Evolutionary conservation across 2,113 vertebrate species (phyloP).

Genomic region (Hiodon alosoides): DNA sequence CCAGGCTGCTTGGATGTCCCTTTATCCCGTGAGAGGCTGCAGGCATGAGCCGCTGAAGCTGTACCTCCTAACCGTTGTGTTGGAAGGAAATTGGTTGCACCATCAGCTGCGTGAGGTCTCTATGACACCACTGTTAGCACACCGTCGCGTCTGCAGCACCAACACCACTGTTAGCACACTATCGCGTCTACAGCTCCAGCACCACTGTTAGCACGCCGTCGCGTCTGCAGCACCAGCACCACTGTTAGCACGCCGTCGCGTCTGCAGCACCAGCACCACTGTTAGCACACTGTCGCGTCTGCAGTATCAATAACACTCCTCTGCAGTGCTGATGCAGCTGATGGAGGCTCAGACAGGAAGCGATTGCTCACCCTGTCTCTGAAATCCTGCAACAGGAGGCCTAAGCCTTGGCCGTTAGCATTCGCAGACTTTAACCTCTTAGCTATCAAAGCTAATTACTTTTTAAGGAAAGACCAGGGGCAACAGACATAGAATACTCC

Average conservation of each 20-base stretch:
- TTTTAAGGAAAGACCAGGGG: background rate
- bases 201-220: background rate
- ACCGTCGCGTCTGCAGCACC: background rate
- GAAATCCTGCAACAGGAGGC: conserved; percentile 8
- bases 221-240: background rate
- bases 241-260: background rate
- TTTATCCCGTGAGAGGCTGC: too few relatives aligned
- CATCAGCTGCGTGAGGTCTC: too few relatives aligned
- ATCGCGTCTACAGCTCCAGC: background rate
- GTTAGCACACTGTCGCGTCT: background rate
- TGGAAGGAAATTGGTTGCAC: too few relatives aligned
- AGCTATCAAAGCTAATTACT: conserved; percentile 1
- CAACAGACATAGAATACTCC: too few relatives aligned
- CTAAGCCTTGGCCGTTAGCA: too few relatives aligned
- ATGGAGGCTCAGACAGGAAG: conserved; percentile 36
- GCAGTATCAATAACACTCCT: conserved; percentile 26
- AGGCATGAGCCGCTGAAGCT: too few relatives aligned
- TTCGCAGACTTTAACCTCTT: background rate
- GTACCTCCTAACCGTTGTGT: too few relatives aligned
- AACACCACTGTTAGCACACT: too few relatives aligned
- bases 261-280: background rate
- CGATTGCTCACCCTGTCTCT: conserved; percentile 22
- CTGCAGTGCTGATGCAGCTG: conserved; percentile 47
- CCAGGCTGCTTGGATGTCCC: too few relatives aligned
- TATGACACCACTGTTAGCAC: too few relatives aligned